phyloP scores from a whole-genome alignment of 2,797 vertebrate species.

The Sebastolobus alascanus region DNA sequence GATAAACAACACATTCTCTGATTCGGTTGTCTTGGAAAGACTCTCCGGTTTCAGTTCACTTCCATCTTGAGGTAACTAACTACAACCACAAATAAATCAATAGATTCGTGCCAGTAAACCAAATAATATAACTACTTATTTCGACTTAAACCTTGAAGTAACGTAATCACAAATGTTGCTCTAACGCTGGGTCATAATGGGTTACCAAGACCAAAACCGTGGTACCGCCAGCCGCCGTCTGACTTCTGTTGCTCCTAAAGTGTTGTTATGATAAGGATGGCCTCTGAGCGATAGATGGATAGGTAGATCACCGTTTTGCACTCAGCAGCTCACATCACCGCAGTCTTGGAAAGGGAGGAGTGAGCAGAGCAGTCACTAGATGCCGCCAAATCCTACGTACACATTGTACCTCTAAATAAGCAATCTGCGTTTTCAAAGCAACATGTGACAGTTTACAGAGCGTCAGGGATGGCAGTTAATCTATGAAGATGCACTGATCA shows the following conservation, averaged over 20 bases:
- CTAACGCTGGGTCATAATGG: neutral
- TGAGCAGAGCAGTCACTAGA: too few relatives aligned
- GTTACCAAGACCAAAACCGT: too few relatives aligned
- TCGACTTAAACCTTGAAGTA: neutral
- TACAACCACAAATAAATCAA: neutral
- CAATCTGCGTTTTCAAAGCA: constrained; percentile 26
- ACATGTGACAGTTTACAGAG: constrained; percentile 5
- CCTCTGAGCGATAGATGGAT: too few relatives aligned
- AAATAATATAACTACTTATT: neutral
- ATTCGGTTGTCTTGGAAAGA: constrained; percentile 16
- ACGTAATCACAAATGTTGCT: neutral
- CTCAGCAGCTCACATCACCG: too few relatives aligned
- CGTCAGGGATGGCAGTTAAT: constrained; percentile 14
- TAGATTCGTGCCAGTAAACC: neutral
- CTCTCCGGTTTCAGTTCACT: neutral
- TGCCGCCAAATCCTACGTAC: too few relatives aligned
- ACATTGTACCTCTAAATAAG: constrained; percentile 7
- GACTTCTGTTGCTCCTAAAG: too few relatives aligned
- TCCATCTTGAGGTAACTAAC: neutral
- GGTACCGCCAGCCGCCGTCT: too few relatives aligned
- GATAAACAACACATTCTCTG: constrained; percentile 56
- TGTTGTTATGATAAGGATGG: too few relatives aligned
- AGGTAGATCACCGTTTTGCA: too few relatives aligned
- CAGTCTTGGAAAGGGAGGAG: too few relatives aligned
- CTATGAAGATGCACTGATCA: constrained; percentile 24